A percentile compares a stretch with the other conserved stretches of the same genome.
Conservation (phyloP, 2,113 vertebrate species). For the Gnathonemus echidnorhynchus region DNA sequence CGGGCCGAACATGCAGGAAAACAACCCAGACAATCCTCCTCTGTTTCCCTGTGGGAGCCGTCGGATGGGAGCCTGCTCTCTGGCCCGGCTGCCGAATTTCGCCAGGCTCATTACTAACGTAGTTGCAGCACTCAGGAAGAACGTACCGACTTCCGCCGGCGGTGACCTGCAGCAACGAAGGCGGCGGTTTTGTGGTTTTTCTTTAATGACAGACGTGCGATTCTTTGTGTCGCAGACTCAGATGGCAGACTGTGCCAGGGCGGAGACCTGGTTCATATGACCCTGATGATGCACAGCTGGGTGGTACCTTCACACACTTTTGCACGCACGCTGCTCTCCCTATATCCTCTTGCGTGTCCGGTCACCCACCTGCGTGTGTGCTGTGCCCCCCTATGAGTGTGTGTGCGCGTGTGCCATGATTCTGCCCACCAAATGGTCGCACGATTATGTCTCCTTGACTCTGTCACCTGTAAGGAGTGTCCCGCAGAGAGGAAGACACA, state of each 20-base stretch:
- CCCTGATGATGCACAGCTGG: slow-evolving; percentile 72
- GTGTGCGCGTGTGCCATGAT: not conserved
- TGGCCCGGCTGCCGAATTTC: not conserved
- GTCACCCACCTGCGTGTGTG: not conserved
- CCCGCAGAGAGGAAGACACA: slow-evolving; percentile 50
- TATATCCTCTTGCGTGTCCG: slow-evolving; percentile 56
- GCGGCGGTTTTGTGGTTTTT: not conserved
- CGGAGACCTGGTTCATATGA: slow-evolving; percentile 61
- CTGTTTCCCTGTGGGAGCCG: slow-evolving; percentile 36
- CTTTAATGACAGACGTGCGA: not conserved
- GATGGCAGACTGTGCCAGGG: slow-evolving; percentile 56
- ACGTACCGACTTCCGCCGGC: not conserved
- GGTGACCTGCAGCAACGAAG: not conserved
- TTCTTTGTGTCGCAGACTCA: slow-evolving; percentile 43
- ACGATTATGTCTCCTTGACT: slow-evolving; percentile 51
- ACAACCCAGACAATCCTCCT: slow-evolving; percentile 45
- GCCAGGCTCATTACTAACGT: not conserved
- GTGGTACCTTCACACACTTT: slow-evolving; percentile 62
- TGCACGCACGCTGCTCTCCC: slow-evolving; percentile 58
- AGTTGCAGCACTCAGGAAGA: not conserved
- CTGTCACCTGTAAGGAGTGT: slow-evolving; percentile 61
- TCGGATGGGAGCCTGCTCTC: not conserved
- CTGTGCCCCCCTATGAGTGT: not conserved
- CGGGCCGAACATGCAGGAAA: slow-evolving; percentile 21
- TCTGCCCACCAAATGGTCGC: not conserved